These are phyloP conservation scores for Trachops cirrhosus DNA, from an alignment of 2,797 vertebrate genomes.

Conservation along the genomic window DNA sequence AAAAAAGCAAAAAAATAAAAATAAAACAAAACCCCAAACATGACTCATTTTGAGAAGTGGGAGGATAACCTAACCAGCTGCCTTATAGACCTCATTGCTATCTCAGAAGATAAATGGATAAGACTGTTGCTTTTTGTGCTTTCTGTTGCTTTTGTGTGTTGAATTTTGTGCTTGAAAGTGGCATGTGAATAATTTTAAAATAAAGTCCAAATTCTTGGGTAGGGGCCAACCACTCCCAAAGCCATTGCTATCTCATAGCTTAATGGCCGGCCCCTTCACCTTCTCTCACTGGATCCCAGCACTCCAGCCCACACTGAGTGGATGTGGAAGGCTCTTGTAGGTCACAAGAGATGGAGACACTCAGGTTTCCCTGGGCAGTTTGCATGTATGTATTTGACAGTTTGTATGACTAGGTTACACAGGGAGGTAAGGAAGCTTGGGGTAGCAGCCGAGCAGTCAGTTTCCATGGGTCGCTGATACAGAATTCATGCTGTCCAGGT, in stretches of 20 bases:
- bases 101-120: neutral
- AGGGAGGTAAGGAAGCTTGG: neutral
- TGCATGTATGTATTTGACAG: neutral
- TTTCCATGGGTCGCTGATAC: neutral
- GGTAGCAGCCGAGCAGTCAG: neutral
- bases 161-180: neutral
- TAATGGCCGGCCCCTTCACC: neutral
- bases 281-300: neutral
- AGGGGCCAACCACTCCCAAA: neutral
- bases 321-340: neutral
- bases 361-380: neutral
- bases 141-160: no score
- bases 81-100: neutral
- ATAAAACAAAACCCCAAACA: neutral
- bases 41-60: conserved; percentile 33
- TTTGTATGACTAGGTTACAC: neutral
- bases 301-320: neutral
- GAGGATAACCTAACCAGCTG: neutral
- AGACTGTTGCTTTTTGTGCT: neutral
- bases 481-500: neutral
- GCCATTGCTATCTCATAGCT: neutral
- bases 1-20: neutral
- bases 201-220: neutral
- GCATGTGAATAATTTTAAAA: neutral
- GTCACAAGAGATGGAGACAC: neutral